A percentile compares a stretch with the other conserved stretches of the same genome.
phyloP scores from a whole-genome alignment of 2,888 invertebrate genomes.

The Physocephala rufipes region DNA sequence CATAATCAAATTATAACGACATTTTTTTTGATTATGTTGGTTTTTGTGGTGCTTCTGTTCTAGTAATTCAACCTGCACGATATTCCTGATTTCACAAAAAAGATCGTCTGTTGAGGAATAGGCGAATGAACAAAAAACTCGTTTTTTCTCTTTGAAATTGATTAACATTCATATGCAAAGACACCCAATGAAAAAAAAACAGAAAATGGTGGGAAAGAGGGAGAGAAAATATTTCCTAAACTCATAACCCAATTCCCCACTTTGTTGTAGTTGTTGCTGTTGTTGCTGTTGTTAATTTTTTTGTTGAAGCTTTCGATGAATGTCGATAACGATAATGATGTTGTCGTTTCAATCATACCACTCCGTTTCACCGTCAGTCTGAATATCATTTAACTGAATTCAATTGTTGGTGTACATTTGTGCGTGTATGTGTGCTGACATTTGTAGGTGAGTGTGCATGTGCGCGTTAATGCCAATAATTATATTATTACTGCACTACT shows the following conservation, averaged over 20 bases:
- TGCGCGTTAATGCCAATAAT: conserved; percentile 11
- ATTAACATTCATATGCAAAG: too few relatives aligned
- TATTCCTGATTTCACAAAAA: too few relatives aligned
- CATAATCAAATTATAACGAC: too few relatives aligned
- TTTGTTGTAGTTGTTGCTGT: conserved; percentile 35
- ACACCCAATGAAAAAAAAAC: neutral
- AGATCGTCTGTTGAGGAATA: too few relatives aligned
- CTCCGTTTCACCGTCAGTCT: neutral
- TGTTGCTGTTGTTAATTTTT: conserved; percentile 34
- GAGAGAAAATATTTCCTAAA: conserved; percentile 61
- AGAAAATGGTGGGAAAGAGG: conserved; percentile 5
- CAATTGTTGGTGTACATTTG: neutral
- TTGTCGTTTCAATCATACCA: neutral
- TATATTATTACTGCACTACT: neutral
- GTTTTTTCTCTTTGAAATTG: too few relatives aligned
- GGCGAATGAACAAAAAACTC: too few relatives aligned
- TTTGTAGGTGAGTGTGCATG: conserved; percentile 6
- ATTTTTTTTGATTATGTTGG: too few relatives aligned
- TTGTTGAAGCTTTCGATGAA: conserved; percentile 43
- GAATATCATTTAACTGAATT: neutral
- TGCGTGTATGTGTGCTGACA: neutral
- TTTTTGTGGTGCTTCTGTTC: too few relatives aligned
- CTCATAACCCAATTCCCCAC: conserved; percentile 64
- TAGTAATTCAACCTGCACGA: too few relatives aligned
- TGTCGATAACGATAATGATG: conserved; percentile 37